A percentile compares a stretch with the other conserved stretches of the same genome.
These are phyloP conservation scores for Ooceraea biroi DNA, from an alignment of 1,140 invertebrate genomes.

Conservation along the genomic window DNA sequence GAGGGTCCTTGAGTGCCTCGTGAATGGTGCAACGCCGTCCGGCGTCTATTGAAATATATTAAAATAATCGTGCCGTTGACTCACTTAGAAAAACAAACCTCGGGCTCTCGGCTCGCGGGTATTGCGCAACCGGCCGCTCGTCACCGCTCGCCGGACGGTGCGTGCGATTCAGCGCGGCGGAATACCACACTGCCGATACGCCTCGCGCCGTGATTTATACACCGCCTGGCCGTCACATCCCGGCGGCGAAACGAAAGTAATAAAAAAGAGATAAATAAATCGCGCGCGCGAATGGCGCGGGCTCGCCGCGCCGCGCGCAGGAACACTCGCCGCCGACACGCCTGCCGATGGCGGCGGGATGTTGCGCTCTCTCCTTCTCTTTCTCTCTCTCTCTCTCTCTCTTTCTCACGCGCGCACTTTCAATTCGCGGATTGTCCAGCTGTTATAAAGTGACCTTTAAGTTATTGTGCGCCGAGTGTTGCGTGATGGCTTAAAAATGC, in stretches of 20 bases:
- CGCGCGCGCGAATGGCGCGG: constrained; percentile 25
- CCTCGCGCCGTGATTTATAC: constrained; percentile 68
- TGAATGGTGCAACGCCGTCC: constrained; percentile 46
- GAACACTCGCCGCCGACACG: constrained; percentile 12
- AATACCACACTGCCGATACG: constrained; percentile 44
- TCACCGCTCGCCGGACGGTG: neutral
- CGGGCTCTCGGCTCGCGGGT: constrained; percentile 17
- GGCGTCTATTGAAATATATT: constrained; percentile 65
- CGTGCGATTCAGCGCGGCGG: constrained; percentile 31
- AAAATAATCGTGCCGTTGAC: constrained; percentile 68
- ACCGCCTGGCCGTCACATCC: constrained; percentile 52
- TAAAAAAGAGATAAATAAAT: constrained; percentile 61
- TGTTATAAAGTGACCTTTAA: constrained; percentile 53
- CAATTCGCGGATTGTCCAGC: constrained; percentile 30
- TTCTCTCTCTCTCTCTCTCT: constrained; percentile 5
- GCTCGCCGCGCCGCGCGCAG: neutral
- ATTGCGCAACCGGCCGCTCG: constrained; percentile 63
- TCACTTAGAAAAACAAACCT: constrained; percentile 69
- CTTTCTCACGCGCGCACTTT: neutral
- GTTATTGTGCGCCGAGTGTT: constrained; percentile 53
- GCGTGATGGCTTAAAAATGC: constrained; percentile 51
- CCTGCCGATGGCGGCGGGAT: constrained; percentile 1
- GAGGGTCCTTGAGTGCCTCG: constrained; percentile 27
- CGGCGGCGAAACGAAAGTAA: constrained; percentile 58
- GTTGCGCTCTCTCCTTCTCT: constrained; percentile 1